A percentile compares a stretch with the other conserved stretches of the same genome.
phyloP scores from a whole-genome alignment of 2,797 vertebrate species.

The Poeciliopsis gracilis region DNA sequence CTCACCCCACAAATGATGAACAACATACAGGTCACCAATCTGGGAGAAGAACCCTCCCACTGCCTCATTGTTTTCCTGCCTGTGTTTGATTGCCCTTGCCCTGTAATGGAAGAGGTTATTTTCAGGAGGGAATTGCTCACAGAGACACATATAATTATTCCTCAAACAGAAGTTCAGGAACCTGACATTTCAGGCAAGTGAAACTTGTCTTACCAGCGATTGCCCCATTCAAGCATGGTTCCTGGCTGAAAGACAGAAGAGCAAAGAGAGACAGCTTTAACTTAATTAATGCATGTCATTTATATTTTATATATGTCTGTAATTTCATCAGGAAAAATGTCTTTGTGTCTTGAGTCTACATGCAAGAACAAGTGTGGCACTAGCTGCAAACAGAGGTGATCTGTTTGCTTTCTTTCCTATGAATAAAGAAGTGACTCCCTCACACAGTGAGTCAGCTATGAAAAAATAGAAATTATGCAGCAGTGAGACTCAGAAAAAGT shows the following conservation, averaged over 20 bases:
- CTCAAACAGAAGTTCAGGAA: neutral
- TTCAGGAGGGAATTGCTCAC: slow-evolving; percentile 2
- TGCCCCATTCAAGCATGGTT: slow-evolving; percentile 99
- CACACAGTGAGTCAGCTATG: neutral
- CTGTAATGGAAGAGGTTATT: slow-evolving; percentile 66
- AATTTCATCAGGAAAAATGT: neutral
- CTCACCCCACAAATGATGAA: slow-evolving; percentile 97
- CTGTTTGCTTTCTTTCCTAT: neutral
- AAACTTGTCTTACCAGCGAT: slow-evolving; percentile 88
- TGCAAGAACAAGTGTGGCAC: neutral
- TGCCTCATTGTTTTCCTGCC: slow-evolving; percentile 93
- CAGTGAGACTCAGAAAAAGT: neutral
- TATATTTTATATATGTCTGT: neutral
- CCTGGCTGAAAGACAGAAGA: slow-evolving; percentile 86
- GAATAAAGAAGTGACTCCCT: neutral
- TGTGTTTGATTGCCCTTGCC: slow-evolving; percentile 93
- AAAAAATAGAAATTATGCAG: slow-evolving; percentile 1
- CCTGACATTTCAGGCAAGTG: neutral
- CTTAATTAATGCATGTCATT: neutral
- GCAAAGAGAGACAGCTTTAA: neutral
- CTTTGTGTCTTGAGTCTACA: neutral
- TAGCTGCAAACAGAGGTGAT: neutral
- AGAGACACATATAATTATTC: neutral
- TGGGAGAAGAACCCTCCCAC: slow-evolving; percentile 97
- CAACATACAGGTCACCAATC: slow-evolving; percentile 92